Evolutionary conservation across 2,797 vertebrate species (phyloP).

Genomic region (Lagodon rhomboides): DNA sequence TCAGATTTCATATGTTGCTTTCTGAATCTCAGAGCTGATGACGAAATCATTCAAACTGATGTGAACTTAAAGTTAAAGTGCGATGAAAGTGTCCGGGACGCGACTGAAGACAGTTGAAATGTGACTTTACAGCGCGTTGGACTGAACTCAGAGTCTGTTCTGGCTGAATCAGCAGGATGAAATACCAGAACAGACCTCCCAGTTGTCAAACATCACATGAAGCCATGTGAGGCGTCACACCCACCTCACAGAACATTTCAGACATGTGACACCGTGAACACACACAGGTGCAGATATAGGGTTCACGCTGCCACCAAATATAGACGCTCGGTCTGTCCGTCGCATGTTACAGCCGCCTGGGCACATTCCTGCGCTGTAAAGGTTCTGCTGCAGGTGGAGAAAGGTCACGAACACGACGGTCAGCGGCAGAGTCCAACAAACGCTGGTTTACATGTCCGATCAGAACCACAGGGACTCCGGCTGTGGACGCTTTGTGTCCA

Average conservation of each 20-base stretch:
- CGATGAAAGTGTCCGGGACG: too few relatives aligned
- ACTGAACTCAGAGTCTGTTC: too few relatives aligned
- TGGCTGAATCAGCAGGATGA: conserved; percentile 11
- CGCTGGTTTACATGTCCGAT: conserved; percentile 15
- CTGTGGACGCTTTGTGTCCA: too few relatives aligned
- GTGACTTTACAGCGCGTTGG: not conserved
- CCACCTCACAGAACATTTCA: conserved; percentile 14
- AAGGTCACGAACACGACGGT: conserved; percentile 30
- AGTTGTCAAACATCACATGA: not conserved
- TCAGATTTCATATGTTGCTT: too few relatives aligned
- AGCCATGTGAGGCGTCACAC: conserved; percentile 9
- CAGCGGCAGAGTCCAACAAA: not conserved
- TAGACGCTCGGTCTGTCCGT: conserved; percentile 22
- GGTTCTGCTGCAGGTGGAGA: not conserved
- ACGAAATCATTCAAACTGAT: too few relatives aligned
- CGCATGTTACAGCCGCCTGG: conserved; percentile 43
- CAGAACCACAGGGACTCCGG: not conserved
- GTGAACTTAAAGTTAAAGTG: too few relatives aligned
- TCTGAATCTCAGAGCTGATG: too few relatives aligned
- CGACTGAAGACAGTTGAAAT: too few relatives aligned
- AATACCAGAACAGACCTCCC: not conserved
- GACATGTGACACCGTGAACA: conserved; percentile 51
- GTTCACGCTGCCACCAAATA: conserved; percentile 62
- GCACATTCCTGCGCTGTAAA: conserved; percentile 57
- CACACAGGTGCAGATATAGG: conserved; percentile 64